Base-by-base conservation (phyloP, 2,888 invertebrate genomes). In the Drosophila pegasa region DNA sequence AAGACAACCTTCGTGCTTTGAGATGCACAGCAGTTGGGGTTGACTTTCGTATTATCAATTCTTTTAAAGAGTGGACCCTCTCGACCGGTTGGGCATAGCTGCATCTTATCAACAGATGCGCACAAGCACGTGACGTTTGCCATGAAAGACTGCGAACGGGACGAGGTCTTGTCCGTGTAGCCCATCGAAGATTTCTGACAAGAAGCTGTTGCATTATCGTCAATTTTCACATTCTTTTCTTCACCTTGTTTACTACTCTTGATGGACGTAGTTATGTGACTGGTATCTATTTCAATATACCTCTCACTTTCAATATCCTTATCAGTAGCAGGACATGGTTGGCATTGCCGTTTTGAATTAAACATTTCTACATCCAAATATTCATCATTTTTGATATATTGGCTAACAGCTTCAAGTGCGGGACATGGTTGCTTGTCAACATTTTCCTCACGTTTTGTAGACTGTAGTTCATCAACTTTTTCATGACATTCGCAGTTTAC, bases 81-180 rank as follows among this genome's bases (percentile, higher is more conserved):
- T 0, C 41, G 31, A 2, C 22, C 16, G 6, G 8, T 8, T 9
- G 25, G 43, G 7, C 57, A 47, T 3, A 66, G 41, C 6, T 47
- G 43, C n/a, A 67, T 40, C 14, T 55, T 52, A 12, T 75, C 56
- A 8, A 31, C 35, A 5, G 84, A 60, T 2, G 56, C 51, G 33
- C 87, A 88, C 12, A 83, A 66, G 8, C 88, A 86, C 7, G 84
- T 83, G 1, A 83, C 58, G 27, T 86, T 74, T n/a, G 54, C 81
- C 59, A 83, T 65, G 4, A 83, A 56, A 3, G 88, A 88, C 12
- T 50, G 87, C 4, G 83, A 83, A 2, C 87, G 56, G 0, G 74
- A 83, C 6, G 82, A 86, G 0, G 83, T 80, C 27, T 67, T 74
- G 2, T 70, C 62, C 2, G 67, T 52, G 6, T 31, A 20, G 1